Base-by-base conservation (phyloP, 2,113 vertebrate species). In the Dissostichus mawsoni region DNA sequence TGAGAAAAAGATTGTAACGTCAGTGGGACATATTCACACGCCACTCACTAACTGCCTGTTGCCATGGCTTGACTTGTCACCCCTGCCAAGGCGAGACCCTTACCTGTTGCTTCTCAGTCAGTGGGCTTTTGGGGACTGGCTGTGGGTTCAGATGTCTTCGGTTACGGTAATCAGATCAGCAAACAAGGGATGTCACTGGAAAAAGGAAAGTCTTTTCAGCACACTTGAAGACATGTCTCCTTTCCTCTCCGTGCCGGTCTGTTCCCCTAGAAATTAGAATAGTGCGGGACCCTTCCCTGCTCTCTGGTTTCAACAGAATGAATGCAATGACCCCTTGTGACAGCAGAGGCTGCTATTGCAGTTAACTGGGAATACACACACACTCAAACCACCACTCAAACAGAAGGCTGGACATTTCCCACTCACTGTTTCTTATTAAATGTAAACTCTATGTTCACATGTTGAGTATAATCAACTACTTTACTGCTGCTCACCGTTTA, bases 331-430 rank as follows among this genome's bases (percentile, higher is more conserved):
- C 18, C 4, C 3, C n/a, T 10, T 2, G 12, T 44, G 33, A 69
- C 67, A 69, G 51, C 67, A 69, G 67, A 69, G 67, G 67, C 52
- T 55, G 67, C 67, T 69, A 12, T 55, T 23, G 67, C 52, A 10
- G 51, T 55, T 14, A 51, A 55, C 33, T 68, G 66, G 66, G 48
- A 66, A 17, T 2, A 12, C n/a, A 48, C 44, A 8, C 10, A 55
- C 16, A 11, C n/a, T 20, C 11, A 20, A 11, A 57, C 23, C 13
- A 23, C 45, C 44, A 33, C 23, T n/a, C 48, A 68, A 68, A 36
- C 4, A 7, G 2, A 57, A 13, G 23, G 55, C 48, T 68, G 25
- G 5, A 13, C 12, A 20, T 29, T 68, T 52, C 50, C 8, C 47
- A 12, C 23, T 18, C 45, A 50, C 18, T 64, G 41, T 64, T 33